Base-by-base conservation (phyloP, 2,113 vertebrate species). In the Syrmaticus mikado region DNA sequence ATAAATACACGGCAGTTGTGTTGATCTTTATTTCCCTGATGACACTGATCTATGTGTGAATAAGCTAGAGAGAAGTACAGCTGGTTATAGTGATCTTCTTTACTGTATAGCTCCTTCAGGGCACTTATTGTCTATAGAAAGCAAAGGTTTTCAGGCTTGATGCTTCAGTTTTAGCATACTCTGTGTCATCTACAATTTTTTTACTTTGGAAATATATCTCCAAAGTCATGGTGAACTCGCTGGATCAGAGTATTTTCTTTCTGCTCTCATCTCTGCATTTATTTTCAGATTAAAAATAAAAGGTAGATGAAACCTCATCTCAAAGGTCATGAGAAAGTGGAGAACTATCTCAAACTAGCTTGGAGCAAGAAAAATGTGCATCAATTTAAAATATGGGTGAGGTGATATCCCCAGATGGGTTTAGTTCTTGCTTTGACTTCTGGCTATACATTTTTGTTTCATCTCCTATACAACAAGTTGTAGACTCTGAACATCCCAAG, bases 401-500 rank as follows among this genome's bases (percentile, higher is more conserved):
- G 32, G 60, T 67, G 65, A 83, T 86, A 90, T 11, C 32, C 41
- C 16, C 70, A 75, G 55, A 75, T 12, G 34, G 46, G 46, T 86
- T 92, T 89, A 81, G 32, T 50, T 86, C 61, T 89, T 86, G 72
- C 7, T 21, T 71, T 66, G 9, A 11, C 89, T 90, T 90, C 84
- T 64, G 66, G 61, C 21, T 81, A 20, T 18, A 55, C 16, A 4
- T 55, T 46, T 45, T 92, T 92, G 25, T 92, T 89, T 77, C 41
- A 67, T 28, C 77, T 78, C 38, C 61, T 64, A 21, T 25, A 72
- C 52, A 74, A 71, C 50, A 75, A 72, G 68, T 71, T 14, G 32
- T 38, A 90, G 60, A 52, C 28, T 74, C 70, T 62, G 55, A 88
- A 72, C 34, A 83, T 21, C n/a, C 77, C 13, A 11, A 92, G 52